Base-by-base conservation (phyloP, 2,797 vertebrate species). In the Melanotaenia boesemani region DNA sequence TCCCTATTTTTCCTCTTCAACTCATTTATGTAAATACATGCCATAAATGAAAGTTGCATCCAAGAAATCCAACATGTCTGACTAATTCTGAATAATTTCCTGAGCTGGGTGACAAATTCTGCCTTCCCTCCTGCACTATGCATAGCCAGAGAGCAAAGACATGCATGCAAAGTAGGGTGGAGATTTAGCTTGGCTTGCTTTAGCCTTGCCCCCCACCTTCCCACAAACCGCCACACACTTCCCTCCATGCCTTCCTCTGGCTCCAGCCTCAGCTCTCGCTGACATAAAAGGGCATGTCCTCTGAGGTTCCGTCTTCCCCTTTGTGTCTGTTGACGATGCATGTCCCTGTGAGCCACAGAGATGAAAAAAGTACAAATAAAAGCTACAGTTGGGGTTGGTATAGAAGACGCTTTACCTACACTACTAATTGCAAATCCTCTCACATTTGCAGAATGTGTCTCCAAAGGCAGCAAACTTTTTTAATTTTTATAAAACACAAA, bases 101-200 rank as follows among this genome's bases (percentile, higher is more conserved):
- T 81, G 70, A 88, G 86, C 87, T 24, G 82, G 83, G 83, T 90
- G 89, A 91, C 89, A 92, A 90, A 93, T 91, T 79, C 86, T 76
- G 79, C 28, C 78, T 85, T 90, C 72, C 84, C 77, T 80, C 77
- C 78, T 82, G 86, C 90, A 81, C 86, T 72, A 87, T 65, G 83
- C 88, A 76, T 88, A 81, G 87, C 84, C 77, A 8, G 72, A 3
- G 73, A 85, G 85, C 63, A 37, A 63, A 74, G 84, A 79, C 88
- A 84, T 82, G 93, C 89, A 93, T 93, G 91, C 89, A 85, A 91
- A 93, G 85, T 72, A 92, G 90, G 82, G 69, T 63, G 81, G 76
- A 87, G 84, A 82, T 88, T 92, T 86, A 86, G 85, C 83, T 82
- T 80, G 85, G 88, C 88, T 89, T 81, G 76, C 73, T 55, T 65